Percentiles rank a stretch among this genome's conserved stretches.
Conservation (phyloP, 2,113 vertebrate species). For the Diadophis punctatus region DNA sequence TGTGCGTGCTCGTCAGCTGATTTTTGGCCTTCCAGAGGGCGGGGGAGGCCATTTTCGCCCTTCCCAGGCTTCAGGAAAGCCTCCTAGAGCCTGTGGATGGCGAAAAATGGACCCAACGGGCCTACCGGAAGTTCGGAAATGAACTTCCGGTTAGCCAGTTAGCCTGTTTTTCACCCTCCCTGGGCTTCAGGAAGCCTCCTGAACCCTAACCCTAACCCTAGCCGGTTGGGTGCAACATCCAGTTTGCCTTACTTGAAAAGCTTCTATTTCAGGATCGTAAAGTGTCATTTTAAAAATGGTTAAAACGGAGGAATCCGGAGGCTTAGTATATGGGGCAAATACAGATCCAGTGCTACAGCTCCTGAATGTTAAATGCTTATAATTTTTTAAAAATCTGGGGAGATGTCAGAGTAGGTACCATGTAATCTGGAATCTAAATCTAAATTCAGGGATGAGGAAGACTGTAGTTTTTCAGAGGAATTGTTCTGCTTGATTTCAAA, state of each 20-base stretch:
- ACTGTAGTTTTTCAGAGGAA: background rate
- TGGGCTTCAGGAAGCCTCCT: too few species aligned
- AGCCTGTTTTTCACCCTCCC: too few species aligned
- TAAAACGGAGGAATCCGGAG: background rate
- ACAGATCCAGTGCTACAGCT: background rate
- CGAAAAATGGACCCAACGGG: too few species aligned
- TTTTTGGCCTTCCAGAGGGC: too few species aligned
- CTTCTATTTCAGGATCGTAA: background rate
- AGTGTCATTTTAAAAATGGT: background rate
- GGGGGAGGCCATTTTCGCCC: too few species aligned
- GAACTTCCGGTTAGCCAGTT: too few species aligned
- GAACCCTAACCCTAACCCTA: too few species aligned
- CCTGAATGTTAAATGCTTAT: background rate
- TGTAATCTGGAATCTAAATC: background rate
- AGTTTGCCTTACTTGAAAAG: background rate
- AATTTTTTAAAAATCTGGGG: background rate
- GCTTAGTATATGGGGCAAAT: background rate
- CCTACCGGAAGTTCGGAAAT: too few species aligned
- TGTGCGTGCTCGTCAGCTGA: too few species aligned
- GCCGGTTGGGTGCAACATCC: background rate
- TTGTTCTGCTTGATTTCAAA: background rate
- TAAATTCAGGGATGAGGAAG: background rate
- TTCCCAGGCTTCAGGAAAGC: too few species aligned
- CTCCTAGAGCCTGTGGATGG: too few species aligned
- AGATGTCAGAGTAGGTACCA: background rate